Evolutionary conservation across 2,113 vertebrate species (phyloP), one percentile per base, ranked within the genome.

Genomic region (Datnioides undecimradiatus): DNA sequence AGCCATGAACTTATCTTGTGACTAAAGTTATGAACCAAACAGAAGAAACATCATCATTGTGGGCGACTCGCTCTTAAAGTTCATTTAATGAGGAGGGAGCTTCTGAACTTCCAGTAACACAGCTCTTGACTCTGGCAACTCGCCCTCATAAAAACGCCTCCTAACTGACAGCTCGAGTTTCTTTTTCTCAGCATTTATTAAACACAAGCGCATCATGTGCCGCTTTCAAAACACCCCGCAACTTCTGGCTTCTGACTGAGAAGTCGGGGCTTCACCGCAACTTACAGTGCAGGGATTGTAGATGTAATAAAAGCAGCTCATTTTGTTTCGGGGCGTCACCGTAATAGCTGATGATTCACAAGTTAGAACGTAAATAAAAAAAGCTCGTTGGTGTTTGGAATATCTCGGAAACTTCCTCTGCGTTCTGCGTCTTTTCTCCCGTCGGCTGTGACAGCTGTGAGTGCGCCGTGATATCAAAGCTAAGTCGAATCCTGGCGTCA

Each of bases 401-500:
- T n/a, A n/a, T n/a, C 70, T 66, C 40, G 46, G 21, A 73, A 82
- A 73, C 38, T 62, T 34, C 41, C 34, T 74, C 40, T 25, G 3
- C 59, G n/a, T 64, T 13, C 58, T 46, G 36, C 7, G 9, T 4
- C 40, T 48, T 9, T 10, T 10, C 19, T 8, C 45, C 84, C 8
- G 2, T 68, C 27, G 68, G 80, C 69, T 66, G 34, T 90, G 84
- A 84, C 80, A 76, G 88, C 70, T 62, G 43, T 66, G 59, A 66
- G 52, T 63, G 52, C 46, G 17, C 7, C 21, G 27, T 5, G 11
- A 65, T 71, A 82, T 89, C 85, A 92, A 90, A 87, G 86, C 40
- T 17, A 49, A 79, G 82, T 84, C 25, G 36, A 71, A 71, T 77
- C 64, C 68, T 72, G 75, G 68, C 84, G 78, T 43, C 55, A 52